Percentiles rank a stretch among this genome's conserved stretches.
phyloP scores from a whole-genome alignment of 37 sponge, comb jelly and placozoan species.

The Dysidea cf. avara region DNA sequence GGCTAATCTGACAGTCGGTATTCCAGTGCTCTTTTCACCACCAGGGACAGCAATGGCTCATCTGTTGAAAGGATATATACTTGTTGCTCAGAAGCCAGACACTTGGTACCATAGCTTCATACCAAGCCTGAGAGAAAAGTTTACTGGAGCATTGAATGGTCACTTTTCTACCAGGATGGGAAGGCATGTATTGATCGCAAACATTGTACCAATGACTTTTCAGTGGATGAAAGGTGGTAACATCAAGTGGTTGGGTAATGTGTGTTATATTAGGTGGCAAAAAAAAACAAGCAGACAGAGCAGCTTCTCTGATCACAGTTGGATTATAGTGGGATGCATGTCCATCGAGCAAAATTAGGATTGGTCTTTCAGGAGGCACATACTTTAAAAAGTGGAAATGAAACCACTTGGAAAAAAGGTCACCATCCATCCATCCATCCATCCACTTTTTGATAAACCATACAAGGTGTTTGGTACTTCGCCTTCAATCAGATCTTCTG shows the following conservation, averaged over 20 bases:
- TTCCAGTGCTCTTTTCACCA: too few relatives aligned
- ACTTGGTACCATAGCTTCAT: slow-evolving; percentile 6
- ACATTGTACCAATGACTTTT: slow-evolving; percentile 24
- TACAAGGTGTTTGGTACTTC: slow-evolving; percentile 53
- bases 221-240: slow-evolving; percentile 13
- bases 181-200: slow-evolving; percentile 23
- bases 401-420: slow-evolving; percentile 39
- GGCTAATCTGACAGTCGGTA: too few relatives aligned
- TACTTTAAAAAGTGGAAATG: slow-evolving; percentile 28
- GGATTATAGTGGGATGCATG: slow-evolving; percentile 44
- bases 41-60: slow-evolving; percentile 13
- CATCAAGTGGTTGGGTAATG: slow-evolving; percentile 39
- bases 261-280: slow-evolving; percentile 21
- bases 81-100: slow-evolving; percentile 14
- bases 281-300: slow-evolving; percentile 19
- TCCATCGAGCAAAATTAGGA: slow-evolving; percentile 33
- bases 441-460: slow-evolving; percentile 14
- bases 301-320: slow-evolving; percentile 21
- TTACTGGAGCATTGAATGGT: slow-evolving; percentile 1
- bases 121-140: slow-evolving; percentile 21
- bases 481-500: not conserved
- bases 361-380: slow-evolving; percentile 17
- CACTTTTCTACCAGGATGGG: slow-evolving; percentile 32
- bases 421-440: slow-evolving; percentile 35
- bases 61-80: slow-evolving; percentile 13